Conservation (phyloP, 2,888 invertebrate species). For the Euzophera pinguis region DNA sequence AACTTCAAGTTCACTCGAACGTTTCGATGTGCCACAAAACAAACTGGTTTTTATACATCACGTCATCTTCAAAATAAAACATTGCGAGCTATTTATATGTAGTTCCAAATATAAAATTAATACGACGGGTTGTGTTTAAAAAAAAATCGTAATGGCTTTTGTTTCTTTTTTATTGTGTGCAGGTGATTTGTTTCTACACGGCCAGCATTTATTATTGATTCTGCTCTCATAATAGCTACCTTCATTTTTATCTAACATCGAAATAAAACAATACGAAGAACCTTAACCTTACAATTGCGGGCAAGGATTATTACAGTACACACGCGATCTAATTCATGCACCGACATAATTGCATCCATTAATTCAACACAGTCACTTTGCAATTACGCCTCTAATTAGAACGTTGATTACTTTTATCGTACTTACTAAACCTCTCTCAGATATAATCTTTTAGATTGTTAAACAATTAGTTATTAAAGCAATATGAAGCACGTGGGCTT, state of each 20-base stretch:
- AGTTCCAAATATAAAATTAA: not conserved
- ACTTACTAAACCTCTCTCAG: not conserved
- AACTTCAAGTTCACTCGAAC: not conserved
- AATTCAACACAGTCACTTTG: not conserved
- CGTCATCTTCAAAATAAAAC: not conserved
- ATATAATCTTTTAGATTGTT: not conserved
- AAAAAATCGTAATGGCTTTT: no score
- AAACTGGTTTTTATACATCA: not conserved
- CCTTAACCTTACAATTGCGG: slow-evolving; percentile 23
- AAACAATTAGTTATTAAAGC: not conserved
- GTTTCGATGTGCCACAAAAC: not conserved
- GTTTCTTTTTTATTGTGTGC: no score
- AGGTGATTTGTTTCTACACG: no score
- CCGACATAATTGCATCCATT: not conserved
- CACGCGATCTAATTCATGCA: slow-evolving; percentile 14
- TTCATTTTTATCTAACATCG: not conserved
- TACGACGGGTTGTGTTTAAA: no score
- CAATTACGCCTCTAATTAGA: slow-evolving; percentile 6
- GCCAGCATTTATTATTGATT: no score
- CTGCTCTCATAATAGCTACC: not conserved
- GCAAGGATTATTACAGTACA: slow-evolving; percentile 20
- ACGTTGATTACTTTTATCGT: slow-evolving; percentile 8
- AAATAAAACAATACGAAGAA: not conserved
- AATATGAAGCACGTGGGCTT: not conserved
- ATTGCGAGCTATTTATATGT: not conserved